Conservation (phyloP, 2,797 vertebrate species). For the Nothura maculosa region DNA sequence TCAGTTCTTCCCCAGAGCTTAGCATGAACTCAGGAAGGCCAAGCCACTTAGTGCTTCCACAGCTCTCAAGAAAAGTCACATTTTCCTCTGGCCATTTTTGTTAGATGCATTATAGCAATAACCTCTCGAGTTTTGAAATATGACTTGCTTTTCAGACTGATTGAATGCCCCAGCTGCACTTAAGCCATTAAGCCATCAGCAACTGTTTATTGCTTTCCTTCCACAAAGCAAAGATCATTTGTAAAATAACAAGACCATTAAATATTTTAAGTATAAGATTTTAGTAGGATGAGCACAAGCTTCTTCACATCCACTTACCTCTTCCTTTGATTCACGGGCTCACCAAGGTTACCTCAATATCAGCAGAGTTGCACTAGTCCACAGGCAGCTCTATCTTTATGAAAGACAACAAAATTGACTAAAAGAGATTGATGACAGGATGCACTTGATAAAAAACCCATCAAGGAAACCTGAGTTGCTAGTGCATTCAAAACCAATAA, state of each 20-base stretch:
- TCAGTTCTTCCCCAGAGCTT: not conserved
- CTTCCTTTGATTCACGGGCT: not conserved
- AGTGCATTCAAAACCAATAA: not conserved
- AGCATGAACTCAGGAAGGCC: not conserved
- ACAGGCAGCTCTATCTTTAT: not conserved
- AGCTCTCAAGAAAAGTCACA: not conserved
- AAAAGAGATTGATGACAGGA: not conserved
- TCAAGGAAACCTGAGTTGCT: not conserved
- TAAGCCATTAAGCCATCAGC: conserved; percentile 33
- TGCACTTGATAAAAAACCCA: not conserved
- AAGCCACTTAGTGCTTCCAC: not conserved
- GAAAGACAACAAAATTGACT: not conserved
- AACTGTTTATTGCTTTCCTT: conserved; percentile 57
- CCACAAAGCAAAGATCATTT: not conserved
- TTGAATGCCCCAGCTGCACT: not conserved
- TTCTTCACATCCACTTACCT: not conserved
- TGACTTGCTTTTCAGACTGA: conserved; percentile 27
- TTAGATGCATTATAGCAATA: conserved; percentile 20
- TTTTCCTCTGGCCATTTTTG: not conserved
- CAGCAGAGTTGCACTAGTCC: not conserved
- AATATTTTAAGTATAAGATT: not conserved
- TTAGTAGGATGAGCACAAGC: not conserved
- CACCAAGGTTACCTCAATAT: not conserved
- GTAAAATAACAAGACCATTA: conserved; percentile 15
- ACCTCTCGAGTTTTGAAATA: not conserved